Percentiles rank a stretch among this genome's conserved stretches.
phyloP scores from a whole-genome alignment of 37 sponge, comb jelly and placozoan genomes.

The Mnemiopsis leidyi region DNA sequence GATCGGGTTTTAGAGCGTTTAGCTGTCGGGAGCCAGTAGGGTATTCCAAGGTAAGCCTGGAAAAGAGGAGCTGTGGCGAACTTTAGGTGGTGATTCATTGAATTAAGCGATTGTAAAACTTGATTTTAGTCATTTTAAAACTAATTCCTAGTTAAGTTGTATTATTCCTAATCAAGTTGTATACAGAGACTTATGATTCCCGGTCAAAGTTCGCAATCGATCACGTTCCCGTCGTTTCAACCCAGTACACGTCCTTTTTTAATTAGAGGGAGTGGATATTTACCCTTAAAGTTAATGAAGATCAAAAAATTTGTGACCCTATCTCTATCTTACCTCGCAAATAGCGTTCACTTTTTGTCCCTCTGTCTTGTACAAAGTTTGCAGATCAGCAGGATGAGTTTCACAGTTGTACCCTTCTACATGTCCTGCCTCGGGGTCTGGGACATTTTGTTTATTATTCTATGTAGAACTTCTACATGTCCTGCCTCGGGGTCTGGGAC shows the following conservation, averaged over 20 bases:
- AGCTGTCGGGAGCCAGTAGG: slow-evolving; percentile 63
- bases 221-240: no score
- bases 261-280: no score
- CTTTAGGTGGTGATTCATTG: no score
- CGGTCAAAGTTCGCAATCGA: no score
- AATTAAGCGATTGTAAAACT: no score
- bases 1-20: slow-evolving; percentile 48
- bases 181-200: no score
- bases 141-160: no score
- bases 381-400: slow-evolving; percentile 26
- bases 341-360: slow-evolving; percentile 47
- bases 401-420: slow-evolving; percentile 54
- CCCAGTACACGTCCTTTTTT: no score
- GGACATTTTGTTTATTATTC: background rate
- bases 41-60: slow-evolving; percentile 49
- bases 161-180: no score
- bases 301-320: background rate
- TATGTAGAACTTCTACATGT: background rate
- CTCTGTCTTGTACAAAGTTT: slow-evolving; percentile 46
- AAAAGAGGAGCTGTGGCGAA: no score
- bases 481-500: background rate
- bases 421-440: background rate
- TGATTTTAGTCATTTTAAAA: no score
- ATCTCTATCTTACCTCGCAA: slow-evolving; percentile 9
- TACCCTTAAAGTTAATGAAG: no score